These are phyloP conservation scores for Asbolus verrucosus DNA, from an alignment of 1,140 invertebrate genomes.

Conservation along the genomic window DNA sequence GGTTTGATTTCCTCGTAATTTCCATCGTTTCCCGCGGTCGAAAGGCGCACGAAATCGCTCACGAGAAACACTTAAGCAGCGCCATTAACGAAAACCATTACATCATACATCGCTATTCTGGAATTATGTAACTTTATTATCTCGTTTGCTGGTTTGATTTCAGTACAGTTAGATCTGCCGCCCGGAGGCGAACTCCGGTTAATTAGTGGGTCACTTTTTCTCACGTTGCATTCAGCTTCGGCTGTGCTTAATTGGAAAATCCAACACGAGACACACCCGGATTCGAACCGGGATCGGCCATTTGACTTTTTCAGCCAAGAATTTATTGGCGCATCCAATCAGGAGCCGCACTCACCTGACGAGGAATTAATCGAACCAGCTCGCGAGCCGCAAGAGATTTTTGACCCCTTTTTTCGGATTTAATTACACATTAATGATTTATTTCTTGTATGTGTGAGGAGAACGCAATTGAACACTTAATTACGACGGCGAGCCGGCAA, in stretches of 20 bases:
- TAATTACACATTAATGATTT: constrained; percentile 19
- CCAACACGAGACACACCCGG: constrained; percentile 20
- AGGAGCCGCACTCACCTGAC: too few relatives aligned
- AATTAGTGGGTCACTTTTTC: constrained; percentile 13
- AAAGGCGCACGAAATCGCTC: neutral
- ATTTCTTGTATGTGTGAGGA: constrained; percentile 6
- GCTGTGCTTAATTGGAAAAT: too few relatives aligned
- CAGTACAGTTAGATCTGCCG: constrained; percentile 11
- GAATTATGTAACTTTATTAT: too few relatives aligned
- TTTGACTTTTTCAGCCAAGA: too few relatives aligned
- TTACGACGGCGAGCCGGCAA: neutral
- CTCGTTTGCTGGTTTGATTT: constrained; percentile 8
- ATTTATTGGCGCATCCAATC: too few relatives aligned
- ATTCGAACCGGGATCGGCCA: too few relatives aligned
- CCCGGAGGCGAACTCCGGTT: neutral
- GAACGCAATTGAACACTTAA: constrained; percentile 20
- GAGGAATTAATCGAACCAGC: too few relatives aligned
- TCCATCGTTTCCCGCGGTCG: too few relatives aligned
- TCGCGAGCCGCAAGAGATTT: too few relatives aligned
- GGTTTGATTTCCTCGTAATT: constrained; percentile 3
- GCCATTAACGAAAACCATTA: neutral
- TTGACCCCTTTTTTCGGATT: neutral
- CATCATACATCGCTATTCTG: too few relatives aligned
- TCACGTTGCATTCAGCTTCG: too few relatives aligned
- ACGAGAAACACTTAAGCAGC: constrained; percentile 1